phyloP scores from a whole-genome alignment of 2,888 invertebrate species.

The Asteroscopus sphinx region DNA sequence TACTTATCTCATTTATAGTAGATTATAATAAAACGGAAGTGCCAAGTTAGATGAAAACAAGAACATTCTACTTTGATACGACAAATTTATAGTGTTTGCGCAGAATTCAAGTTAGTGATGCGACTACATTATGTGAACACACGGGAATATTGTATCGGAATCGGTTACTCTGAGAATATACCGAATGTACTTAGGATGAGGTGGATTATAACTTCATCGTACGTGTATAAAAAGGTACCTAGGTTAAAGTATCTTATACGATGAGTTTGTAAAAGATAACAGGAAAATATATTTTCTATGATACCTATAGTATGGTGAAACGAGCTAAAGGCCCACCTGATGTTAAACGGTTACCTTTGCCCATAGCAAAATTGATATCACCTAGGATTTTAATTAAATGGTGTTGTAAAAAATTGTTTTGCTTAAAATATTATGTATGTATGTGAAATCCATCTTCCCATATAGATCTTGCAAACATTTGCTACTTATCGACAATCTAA shows the following conservation, averaged over 20 bases:
- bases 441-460: no score
- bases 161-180: constrained; percentile 5
- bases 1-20: no score
- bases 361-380: no score
- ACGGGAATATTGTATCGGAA: constrained; percentile 8
- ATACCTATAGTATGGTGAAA: no score
- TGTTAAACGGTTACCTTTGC: no score
- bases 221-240: constrained; percentile 10
- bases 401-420: no score
- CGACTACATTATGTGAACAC: constrained; percentile 34
- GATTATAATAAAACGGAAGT: constrained; percentile 1
- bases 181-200: constrained; percentile 10
- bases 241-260: background rate
- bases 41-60: constrained; percentile 5
- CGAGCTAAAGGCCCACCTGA: no score
- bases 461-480: no score
- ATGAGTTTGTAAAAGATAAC: background rate
- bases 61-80: constrained; percentile 5
- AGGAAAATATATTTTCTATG: background rate
- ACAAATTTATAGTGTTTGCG: constrained; percentile 6
- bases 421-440: no score
- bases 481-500: no score
- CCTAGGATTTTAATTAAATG: no score
- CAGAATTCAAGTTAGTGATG: constrained; percentile 7
- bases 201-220: constrained; percentile 24